Percentiles rank a stretch among this genome's conserved stretches.
These are phyloP conservation scores for Anthophora plumipes DNA, from an alignment of 2,888 invertebrate species.

Conservation along the genomic window DNA sequence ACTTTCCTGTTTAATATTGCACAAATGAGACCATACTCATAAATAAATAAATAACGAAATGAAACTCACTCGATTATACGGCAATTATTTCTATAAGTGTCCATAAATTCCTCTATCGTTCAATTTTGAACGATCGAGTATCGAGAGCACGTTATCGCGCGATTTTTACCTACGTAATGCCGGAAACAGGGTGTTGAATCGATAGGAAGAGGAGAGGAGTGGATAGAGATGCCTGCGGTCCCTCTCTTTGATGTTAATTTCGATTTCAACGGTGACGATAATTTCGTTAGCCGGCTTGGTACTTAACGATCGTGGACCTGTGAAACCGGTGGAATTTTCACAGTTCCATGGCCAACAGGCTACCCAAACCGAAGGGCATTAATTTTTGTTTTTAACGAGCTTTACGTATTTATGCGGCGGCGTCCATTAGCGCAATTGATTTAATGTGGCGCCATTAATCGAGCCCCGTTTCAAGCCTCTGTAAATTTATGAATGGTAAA, in stretches of 20 bases:
- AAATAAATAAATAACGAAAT: too few relatives aligned
- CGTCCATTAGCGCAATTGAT: conserved; percentile 63
- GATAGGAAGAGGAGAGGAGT: not conserved
- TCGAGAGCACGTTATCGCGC: not conserved
- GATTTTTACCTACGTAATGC: conserved; percentile 17
- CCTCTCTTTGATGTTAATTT: conserved; percentile 57
- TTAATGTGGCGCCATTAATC: conserved; percentile 65
- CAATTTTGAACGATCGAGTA: too few relatives aligned
- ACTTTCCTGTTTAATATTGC: too few relatives aligned
- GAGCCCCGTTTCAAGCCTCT: conserved; percentile 49
- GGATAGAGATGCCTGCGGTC: not conserved
- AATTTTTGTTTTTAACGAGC: conserved; percentile 66
- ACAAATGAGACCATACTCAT: too few relatives aligned
- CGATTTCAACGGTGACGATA: conserved; percentile 50
- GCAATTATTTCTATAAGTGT: too few relatives aligned
- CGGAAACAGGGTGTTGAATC: not conserved
- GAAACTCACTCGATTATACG: too few relatives aligned
- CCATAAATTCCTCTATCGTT: too few relatives aligned
- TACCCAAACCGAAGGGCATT: conserved; percentile 49
- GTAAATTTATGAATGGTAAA: conserved; percentile 65
- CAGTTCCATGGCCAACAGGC: conserved; percentile 25
- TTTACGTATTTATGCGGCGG: conserved; percentile 54
- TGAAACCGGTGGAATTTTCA: conserved; percentile 48
- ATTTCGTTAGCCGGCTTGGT: conserved; percentile 49
- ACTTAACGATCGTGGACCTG: conserved; percentile 55